A percentile compares a stretch with the other conserved stretches of the same genome.
Evolutionary conservation across 1,140 invertebrate species (phyloP).

Genomic region (Aphelenchoides fujianensis): DNA sequence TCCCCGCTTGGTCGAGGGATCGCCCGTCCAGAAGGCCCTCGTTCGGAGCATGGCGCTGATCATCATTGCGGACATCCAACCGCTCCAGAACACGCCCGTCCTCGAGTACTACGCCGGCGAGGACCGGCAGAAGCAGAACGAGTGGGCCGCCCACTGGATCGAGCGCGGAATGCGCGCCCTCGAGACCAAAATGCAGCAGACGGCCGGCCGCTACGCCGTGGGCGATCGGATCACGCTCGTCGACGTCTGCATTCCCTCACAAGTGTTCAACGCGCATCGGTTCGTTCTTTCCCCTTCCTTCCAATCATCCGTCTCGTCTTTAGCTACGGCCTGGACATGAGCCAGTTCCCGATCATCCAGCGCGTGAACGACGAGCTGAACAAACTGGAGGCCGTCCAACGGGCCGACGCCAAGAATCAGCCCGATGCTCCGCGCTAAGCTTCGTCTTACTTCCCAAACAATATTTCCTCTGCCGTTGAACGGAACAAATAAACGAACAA

Average conservation of each 20-base stretch:
- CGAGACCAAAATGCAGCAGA: slow-evolving; percentile 78
- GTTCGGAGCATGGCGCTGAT: slow-evolving; percentile 33
- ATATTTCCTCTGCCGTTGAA: too few relatives aligned
- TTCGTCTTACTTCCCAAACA: too few relatives aligned
- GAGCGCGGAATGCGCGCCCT: slow-evolving; percentile 78
- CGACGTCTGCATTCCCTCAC: slow-evolving; percentile 89
- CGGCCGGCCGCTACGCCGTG: slow-evolving; percentile 84
- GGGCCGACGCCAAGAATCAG: slow-evolving; percentile 80
- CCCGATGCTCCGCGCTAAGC: slow-evolving; percentile 69
- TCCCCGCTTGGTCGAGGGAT: not conserved
- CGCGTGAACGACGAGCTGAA: slow-evolving; percentile 72
- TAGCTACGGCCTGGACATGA: slow-evolving; percentile 84
- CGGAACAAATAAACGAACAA: too few relatives aligned
- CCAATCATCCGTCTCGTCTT: slow-evolving; percentile 6
- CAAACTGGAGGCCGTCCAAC: slow-evolving; percentile 80
- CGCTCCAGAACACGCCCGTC: slow-evolving; percentile 85
- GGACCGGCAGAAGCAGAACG: slow-evolving; percentile 42
- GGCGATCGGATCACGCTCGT: slow-evolving; percentile 88
- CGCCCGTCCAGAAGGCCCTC: slow-evolving; percentile 4
- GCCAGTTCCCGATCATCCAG: slow-evolving; percentile 80
- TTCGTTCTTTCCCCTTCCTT: slow-evolving; percentile 53
- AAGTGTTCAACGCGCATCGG: slow-evolving; percentile 83
- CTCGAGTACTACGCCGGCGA: slow-evolving; percentile 69
- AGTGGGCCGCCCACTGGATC: slow-evolving; percentile 88
- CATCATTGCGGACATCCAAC: slow-evolving; percentile 65